Base-by-base conservation (phyloP, 2,113 vertebrate species). In the Cheirogaleus medius region DNA sequence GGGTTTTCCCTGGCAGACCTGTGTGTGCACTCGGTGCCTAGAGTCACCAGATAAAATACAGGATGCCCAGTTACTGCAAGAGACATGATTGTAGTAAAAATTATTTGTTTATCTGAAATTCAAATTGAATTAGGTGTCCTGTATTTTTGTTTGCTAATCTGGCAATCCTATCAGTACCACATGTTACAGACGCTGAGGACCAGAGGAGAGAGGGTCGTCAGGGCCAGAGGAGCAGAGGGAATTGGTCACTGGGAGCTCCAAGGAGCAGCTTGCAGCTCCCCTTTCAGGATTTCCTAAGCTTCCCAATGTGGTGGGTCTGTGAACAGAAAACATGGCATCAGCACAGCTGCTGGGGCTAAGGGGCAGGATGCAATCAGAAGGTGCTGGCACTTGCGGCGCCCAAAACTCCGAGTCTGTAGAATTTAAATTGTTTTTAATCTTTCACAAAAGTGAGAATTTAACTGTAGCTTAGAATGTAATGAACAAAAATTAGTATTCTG, bases 401-500 rank as follows among this genome's bases (percentile, higher is more conserved):
- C 5, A 78, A 39, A 83, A 42, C n/a, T 80, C 54, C 58, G 21
- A 34, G 4, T 68, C 64, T 49, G 13, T 54, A 42, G 56, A 49
- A 66, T 66, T 83, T 87, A 42, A 94, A 86, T 47, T 13, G 27
- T 25, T 69, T 77, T 88, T 52, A 47, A 6, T 47, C 39, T 87
- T 90, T 54, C n/a, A 54, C 80, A 39, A 49, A 66, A 56, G 39
- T 12, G 20, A 96, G 23, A 42, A 25, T 87, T 69, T 29, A 80
- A 80, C 78, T 32, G 37, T 44, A 69, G n/a, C 32, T 81, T 95
- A 54, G 80, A 80, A 37, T 71, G 63, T 49, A 23, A 94, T 83
- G 60, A 15, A n/a, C n/a, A 78, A 60, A 27, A 81, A 4, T 15
- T 9, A 34, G n/a, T n/a, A 13, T 54, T 34, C 64, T 44, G 29